These are phyloP conservation scores for Lumbricus terrestris DNA, from an alignment of 2,888 invertebrate genomes.

Conservation along the genomic window DNA sequence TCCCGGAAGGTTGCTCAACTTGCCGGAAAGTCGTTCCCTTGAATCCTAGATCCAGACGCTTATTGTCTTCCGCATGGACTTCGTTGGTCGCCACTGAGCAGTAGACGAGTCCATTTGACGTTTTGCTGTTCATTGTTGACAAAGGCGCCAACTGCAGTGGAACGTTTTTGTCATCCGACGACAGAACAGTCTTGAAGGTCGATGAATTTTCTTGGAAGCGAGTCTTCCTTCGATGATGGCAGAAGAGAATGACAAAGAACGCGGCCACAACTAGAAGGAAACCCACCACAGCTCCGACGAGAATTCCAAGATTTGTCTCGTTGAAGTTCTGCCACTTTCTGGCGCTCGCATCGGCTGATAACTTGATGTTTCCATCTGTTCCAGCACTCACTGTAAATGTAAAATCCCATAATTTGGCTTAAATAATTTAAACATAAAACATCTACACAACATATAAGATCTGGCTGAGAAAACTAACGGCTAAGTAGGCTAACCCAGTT, in stretches of 20 bases:
- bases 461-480: background rate
- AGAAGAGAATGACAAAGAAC: conserved; percentile 72
- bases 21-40: background rate
- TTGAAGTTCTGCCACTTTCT: conserved; percentile 16
- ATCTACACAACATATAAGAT: background rate
- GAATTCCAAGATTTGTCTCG: conserved; percentile 31
- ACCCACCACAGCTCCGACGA: conserved; percentile 66
- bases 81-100: background rate
- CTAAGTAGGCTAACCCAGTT: too few relatives aligned
- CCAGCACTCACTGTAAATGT: background rate
- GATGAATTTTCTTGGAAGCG: background rate
- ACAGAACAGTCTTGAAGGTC: background rate
- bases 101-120: background rate
- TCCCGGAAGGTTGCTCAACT: background rate
- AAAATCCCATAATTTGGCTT: background rate
- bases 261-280: conserved; percentile 69
- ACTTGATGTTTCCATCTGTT: background rate
- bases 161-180: background rate
- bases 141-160: background rate
- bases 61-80: too few relatives aligned
- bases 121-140: background rate
- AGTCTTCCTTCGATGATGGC: conserved; percentile 54
- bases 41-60: background rate
- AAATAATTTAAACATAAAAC: background rate
- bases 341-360: background rate